Conservation (phyloP, 35 echinoderm and acorn worm genomes). For the Anneissia japonica region DNA sequence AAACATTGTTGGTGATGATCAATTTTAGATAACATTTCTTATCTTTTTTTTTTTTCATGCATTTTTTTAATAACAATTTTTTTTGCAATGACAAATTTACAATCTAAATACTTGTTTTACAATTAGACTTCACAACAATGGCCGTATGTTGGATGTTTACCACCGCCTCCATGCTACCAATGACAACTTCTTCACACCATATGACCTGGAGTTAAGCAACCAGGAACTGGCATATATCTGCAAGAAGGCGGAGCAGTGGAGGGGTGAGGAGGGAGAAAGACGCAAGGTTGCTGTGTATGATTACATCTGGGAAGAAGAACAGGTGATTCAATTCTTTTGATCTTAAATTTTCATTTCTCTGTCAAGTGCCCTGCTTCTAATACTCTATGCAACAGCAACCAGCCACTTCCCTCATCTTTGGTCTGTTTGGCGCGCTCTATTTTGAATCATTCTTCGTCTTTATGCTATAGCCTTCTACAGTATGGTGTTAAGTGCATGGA, state of each 20-base stretch:
- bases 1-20: background rate
- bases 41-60: background rate
- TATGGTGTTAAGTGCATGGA: too few relatives aligned
- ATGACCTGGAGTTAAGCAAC: conserved; percentile 93
- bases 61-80: too few relatives aligned
- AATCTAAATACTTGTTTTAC: too few relatives aligned
- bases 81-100: too few relatives aligned
- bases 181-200: conserved; percentile 87
- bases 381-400: too few relatives aligned
- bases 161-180: conserved; percentile 77
- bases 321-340: conserved; percentile 35
- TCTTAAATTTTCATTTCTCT: too few relatives aligned
- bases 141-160: conserved; percentile 93
- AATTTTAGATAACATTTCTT: background rate
- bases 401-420: too few relatives aligned
- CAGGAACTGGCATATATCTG: conserved; percentile 90
- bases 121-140: conserved; percentile 99
- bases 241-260: conserved; percentile 90
- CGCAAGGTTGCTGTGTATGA: conserved; percentile 94
- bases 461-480: too few relatives aligned
- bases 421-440: too few relatives aligned
- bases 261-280: conserved; percentile 91
- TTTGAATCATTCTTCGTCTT: too few relatives aligned
- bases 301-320: conserved; percentile 94
- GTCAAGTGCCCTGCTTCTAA: too few relatives aligned